Evolutionary conservation across 2,797 vertebrate species (phyloP).

Genomic region (Fistularia commersonii): DNA sequence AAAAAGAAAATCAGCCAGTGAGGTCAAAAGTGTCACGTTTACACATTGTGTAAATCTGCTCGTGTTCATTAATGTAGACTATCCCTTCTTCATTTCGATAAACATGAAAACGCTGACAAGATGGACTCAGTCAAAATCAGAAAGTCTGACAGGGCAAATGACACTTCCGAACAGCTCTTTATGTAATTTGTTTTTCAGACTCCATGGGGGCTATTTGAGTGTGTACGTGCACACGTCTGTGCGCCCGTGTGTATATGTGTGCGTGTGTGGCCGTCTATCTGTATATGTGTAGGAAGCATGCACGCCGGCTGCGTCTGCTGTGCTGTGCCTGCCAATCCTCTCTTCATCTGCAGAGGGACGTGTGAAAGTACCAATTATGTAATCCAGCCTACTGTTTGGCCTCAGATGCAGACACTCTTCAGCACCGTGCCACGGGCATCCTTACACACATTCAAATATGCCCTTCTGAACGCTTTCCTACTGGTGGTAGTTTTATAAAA

Average conservation of each 20-base stretch:
- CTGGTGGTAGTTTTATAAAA: neutral
- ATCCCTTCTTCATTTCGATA: no score
- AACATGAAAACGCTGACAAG: no score
- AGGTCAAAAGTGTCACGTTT: no score
- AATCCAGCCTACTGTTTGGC: slow-evolving; percentile 53
- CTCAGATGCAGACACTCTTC: slow-evolving; percentile 23
- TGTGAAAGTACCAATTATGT: slow-evolving; percentile 67
- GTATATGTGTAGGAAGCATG: slow-evolving; percentile 5
- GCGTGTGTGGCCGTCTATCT: slow-evolving; percentile 34
- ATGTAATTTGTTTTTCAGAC: slow-evolving; percentile 47
- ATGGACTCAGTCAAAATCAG: neutral
- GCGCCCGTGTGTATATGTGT: slow-evolving; percentile 21
- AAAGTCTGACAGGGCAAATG: slow-evolving; percentile 20
- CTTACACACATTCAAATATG: slow-evolving; percentile 14
- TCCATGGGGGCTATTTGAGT: slow-evolving; percentile 53
- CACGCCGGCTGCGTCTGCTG: slow-evolving; percentile 42
- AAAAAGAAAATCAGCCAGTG: no score
- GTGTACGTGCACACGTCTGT: slow-evolving; percentile 29
- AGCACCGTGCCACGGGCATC: slow-evolving; percentile 20
- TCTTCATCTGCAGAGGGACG: slow-evolving; percentile 56
- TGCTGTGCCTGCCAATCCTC: slow-evolving; percentile 47
- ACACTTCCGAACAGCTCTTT: slow-evolving; percentile 53
- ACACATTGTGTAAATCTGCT: no score
- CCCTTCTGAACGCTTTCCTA: neutral
- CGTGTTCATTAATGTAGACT: no score